phyloP scores from a whole-genome alignment of 2,888 invertebrate species.

The Sesia bembeciformis region DNA sequence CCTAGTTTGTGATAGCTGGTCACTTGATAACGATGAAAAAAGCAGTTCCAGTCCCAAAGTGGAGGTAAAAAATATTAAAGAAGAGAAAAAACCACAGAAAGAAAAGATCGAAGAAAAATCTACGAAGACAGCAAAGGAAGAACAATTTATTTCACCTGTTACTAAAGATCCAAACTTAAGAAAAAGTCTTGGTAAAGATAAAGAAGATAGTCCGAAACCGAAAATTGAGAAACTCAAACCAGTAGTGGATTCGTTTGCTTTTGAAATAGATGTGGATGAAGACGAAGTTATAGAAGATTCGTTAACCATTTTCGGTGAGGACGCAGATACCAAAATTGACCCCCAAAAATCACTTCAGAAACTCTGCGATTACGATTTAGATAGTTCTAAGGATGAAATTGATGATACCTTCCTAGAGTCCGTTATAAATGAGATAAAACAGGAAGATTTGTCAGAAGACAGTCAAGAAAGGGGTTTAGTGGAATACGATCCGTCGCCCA shows the following conservation, averaged over 20 bases:
- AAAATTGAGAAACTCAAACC: constrained; percentile 48
- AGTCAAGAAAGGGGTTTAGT: constrained; percentile 55
- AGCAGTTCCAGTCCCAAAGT: constrained; percentile 34
- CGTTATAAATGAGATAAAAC: constrained; percentile 61
- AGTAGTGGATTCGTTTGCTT: constrained; percentile 57
- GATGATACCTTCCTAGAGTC: constrained; percentile 62
- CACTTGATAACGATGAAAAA: constrained; percentile 58
- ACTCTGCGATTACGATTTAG: constrained; percentile 21
- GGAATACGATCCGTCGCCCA: constrained; percentile 57
- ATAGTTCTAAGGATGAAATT: constrained; percentile 35
- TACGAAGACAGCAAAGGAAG: neutral
- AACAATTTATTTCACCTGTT: neutral
- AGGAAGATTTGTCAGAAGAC: constrained; percentile 42
- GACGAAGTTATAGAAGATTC: constrained; percentile 20
- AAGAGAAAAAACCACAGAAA: neutral
- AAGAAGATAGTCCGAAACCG: constrained; percentile 15
- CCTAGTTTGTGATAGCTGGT: constrained; percentile 67
- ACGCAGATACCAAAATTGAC: constrained; percentile 9
- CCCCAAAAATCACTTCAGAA: neutral
- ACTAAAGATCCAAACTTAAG: neutral
- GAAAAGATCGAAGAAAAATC: neutral
- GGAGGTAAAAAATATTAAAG: constrained; percentile 18
- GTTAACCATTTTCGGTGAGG: constrained; percentile 46
- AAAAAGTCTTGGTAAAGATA: neutral
- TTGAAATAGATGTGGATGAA: constrained; percentile 55